Percentiles rank a stretch among this genome's conserved stretches.
phyloP scores from a whole-genome alignment of 2,113 vertebrate species.

The Equus przewalskii region DNA sequence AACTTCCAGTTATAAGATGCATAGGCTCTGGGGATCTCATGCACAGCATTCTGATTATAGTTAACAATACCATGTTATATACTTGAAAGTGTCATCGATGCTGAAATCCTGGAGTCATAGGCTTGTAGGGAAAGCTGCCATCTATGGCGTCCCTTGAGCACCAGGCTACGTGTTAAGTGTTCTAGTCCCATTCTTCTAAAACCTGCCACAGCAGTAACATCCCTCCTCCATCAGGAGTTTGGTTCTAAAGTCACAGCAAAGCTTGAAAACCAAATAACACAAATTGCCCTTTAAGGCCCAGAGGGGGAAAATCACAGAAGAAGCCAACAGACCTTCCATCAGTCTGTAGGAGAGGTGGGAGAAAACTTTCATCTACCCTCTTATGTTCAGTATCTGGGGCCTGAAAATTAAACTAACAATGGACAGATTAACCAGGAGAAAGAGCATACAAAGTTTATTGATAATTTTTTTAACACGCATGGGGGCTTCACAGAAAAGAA shows the following conservation, averaged over 20 bases:
- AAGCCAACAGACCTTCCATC: not conserved
- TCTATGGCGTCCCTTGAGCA: not conserved
- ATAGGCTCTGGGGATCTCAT: not conserved
- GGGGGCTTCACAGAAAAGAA: not conserved
- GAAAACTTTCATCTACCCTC: not conserved
- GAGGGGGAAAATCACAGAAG: not conserved
- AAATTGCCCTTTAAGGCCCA: not conserved
- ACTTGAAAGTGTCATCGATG: not conserved
- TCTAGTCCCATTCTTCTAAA: not conserved
- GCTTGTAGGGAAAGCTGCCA: not conserved
- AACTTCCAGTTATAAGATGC: not conserved
- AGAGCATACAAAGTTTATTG: not conserved
- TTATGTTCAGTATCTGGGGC: not conserved
- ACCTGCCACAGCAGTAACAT: fast-evolving
- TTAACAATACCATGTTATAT: not conserved
- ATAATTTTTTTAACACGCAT: not conserved
- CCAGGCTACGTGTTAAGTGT: not conserved
- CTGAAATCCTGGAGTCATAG: too few relatives aligned
- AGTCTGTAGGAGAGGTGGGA: not conserved
- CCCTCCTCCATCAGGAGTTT: not conserved
- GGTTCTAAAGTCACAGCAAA: not conserved
- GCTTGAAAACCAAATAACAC: not conserved
- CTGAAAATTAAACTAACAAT: not conserved
- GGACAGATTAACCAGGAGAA: not conserved
- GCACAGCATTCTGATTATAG: too few relatives aligned